Percentiles rank a stretch among this genome's conserved stretches.
These are phyloP conservation scores for Hemaris fuciformis DNA, from an alignment of 2,888 invertebrate genomes.

Conservation along the genomic window DNA sequence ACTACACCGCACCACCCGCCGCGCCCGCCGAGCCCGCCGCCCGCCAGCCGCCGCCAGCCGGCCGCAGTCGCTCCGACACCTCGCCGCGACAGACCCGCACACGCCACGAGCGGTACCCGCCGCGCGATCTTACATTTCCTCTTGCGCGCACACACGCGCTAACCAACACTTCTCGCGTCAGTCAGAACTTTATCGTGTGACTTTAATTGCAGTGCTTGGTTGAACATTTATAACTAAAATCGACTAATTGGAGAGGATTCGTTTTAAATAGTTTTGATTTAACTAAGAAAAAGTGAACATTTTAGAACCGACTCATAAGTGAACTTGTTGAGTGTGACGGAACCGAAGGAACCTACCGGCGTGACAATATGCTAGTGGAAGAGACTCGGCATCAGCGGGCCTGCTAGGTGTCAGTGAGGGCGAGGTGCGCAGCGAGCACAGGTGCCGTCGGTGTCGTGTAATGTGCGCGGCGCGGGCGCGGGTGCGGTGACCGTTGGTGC, in stretches of 20 bases:
- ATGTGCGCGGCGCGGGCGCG: slow-evolving; percentile 15
- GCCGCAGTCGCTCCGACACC: slow-evolving; percentile 49
- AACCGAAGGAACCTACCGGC: not conserved
- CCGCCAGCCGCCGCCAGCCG: slow-evolving; percentile 29
- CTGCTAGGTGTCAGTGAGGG: not conserved
- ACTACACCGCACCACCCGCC: no score
- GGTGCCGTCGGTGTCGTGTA: slow-evolving; percentile 9
- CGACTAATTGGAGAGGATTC: not conserved
- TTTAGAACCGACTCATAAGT: not conserved
- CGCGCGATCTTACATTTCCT: slow-evolving; percentile 28
- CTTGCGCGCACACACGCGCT: not conserved
- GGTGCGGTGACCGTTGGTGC: slow-evolving; percentile 18
- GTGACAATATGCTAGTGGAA: slow-evolving; percentile 13
- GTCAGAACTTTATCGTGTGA: not conserved
- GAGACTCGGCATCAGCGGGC: not conserved
- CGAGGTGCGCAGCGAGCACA: no score
- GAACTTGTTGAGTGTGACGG: slow-evolving; percentile 15
- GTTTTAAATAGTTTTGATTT: not conserved
- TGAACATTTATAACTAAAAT: not conserved
- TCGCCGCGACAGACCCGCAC: slow-evolving; percentile 38
- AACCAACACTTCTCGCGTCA: not conserved
- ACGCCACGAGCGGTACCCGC: slow-evolving; percentile 26
- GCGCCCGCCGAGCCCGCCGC: slow-evolving; percentile 37
- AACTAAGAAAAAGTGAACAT: not conserved
- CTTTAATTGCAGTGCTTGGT: not conserved